Base-by-base conservation (phyloP, 1,140 invertebrate genomes). In the Megalonaias nervosa region DNA sequence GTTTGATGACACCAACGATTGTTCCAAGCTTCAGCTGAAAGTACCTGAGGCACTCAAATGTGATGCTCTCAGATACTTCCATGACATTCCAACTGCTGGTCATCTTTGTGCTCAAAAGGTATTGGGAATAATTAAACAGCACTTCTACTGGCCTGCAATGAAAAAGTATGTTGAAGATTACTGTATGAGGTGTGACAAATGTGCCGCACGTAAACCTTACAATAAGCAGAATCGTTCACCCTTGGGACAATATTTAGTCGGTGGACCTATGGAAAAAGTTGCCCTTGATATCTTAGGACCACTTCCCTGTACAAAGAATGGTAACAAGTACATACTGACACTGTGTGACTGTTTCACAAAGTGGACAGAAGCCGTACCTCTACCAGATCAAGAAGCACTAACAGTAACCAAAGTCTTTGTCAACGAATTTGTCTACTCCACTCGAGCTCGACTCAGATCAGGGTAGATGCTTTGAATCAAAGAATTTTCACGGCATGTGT, bases 381-480 rank as follows among this genome's bases (percentile, higher is more conserved):
- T 89, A 48, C 67, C 71, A 19, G 62, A 87, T 58, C 72, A 84
- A 75, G 82, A 76, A 38, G 81, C 86, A 26, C 57, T 71, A 60
- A 87, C 86, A 14, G 79, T 89, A 13, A 90, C 88, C 13, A 74
- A 87, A 38, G 81, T 75, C 1, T 80, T 91, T n/a, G 80, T 91
- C 2, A 67, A 88, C 56, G 71, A 89, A 16, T 80, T 87, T 21
- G 62, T 92, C 26, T 84, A 76, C 85, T 6, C 91, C 91, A 1
- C 55, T 86, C 14, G 77, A 86, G 48, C 74, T 91, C 0, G 74
- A 87, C 17, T 78, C 89, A 0, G 90, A 91, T 77, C 86, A 73
- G 2, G 91, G 89, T 38, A 64, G 58, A 11, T 67, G 82, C 65
- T 82, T 85, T 57, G 60, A 66, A 56, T 76, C 70, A 1, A n/a